These are phyloP conservation scores for Sphyrna mokarran DNA, from an alignment of 2,113 vertebrate genomes.

Conservation along the genomic window DNA sequence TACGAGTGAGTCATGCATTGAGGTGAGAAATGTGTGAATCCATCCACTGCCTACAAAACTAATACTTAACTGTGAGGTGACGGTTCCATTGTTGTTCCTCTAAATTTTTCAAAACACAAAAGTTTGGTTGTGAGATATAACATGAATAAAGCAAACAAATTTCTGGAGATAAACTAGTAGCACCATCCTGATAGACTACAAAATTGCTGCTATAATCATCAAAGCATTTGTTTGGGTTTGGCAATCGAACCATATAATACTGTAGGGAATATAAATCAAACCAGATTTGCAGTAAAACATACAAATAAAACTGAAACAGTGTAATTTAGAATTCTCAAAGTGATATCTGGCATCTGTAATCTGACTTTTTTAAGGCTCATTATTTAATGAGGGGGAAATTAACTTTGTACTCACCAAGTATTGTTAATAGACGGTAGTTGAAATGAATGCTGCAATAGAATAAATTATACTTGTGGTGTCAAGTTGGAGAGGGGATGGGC, in stretches of 20 bases:
- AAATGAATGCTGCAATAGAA: background rate
- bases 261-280: background rate
- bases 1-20: background rate
- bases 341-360: background rate
- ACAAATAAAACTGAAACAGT: background rate
- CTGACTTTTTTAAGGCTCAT: background rate
- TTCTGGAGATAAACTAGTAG: background rate
- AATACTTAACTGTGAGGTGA: background rate
- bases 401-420: background rate
- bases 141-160: constrained; percentile 11
- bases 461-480: background rate
- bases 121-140: background rate
- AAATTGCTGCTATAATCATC: background rate
- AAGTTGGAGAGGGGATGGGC: background rate
- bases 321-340: background rate
- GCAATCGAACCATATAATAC: background rate
- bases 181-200: background rate
- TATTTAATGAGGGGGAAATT: background rate
- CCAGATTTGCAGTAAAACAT: constrained; percentile 18
- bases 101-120: background rate
- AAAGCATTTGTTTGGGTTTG: background rate
- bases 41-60: background rate
- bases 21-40: background rate
- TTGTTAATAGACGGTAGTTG: background rate
- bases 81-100: background rate